A percentile compares a stretch with the other conserved stretches of the same genome.
Conservation (phyloP, 2,888 invertebrate genomes). For the Netelia melanura region DNA sequence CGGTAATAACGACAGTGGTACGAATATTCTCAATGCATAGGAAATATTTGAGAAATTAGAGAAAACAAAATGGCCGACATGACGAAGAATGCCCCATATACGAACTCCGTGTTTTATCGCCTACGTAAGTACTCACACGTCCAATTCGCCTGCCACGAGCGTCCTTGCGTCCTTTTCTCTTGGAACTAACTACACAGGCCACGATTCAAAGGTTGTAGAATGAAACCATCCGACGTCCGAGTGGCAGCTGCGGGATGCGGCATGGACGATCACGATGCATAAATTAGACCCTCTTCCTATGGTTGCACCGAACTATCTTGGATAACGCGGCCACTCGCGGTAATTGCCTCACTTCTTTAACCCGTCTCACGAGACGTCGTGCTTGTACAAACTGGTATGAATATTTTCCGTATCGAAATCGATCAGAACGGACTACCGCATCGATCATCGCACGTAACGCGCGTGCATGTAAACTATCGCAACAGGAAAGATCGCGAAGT, state of each 20-base stretch:
- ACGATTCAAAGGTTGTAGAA: background rate
- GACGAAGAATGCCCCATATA: background rate
- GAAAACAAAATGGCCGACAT: background rate
- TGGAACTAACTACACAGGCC: constrained; percentile 5
- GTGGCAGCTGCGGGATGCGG: constrained; percentile 54
- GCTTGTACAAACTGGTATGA: background rate
- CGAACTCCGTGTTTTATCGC: constrained; percentile 53
- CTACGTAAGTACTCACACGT: constrained; percentile 46
- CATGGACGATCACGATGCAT: constrained; percentile 67
- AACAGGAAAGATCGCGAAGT: background rate
- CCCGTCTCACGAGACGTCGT: background rate
- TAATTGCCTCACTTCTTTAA: constrained; percentile 68
- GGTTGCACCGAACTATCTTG: constrained; percentile 64
- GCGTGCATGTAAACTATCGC: background rate
- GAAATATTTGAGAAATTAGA: background rate
- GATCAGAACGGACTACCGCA: background rate
- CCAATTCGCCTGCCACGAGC: constrained; percentile 26
- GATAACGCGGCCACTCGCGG: constrained; percentile 68
- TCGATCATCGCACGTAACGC: constrained; percentile 9
- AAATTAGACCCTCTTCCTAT: constrained; percentile 67
- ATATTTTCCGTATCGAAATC: constrained; percentile 8
- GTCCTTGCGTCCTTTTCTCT: constrained; percentile 23
- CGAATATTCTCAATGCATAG: too few relatives aligned
- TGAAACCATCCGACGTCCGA: constrained; percentile 2
- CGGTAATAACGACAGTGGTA: too few relatives aligned